Evolutionary conservation across 2,888 invertebrate genomes (phyloP).

Genomic region (Nasonia oneida): DNA sequence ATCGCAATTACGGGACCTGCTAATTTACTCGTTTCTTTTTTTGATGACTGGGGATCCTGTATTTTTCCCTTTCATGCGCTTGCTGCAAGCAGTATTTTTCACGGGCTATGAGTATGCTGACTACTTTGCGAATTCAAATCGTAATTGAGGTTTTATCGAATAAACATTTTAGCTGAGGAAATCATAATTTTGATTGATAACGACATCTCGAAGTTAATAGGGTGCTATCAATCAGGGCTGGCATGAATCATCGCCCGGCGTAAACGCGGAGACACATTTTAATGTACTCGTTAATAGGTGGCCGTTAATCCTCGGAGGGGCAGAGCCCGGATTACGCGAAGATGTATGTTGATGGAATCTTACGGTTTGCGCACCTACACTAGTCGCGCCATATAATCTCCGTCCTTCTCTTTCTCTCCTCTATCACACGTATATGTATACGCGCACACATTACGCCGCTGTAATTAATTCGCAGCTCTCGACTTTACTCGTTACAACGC

Average conservation of each 20-base stretch:
- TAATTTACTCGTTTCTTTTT: background rate
- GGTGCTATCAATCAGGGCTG: constrained; percentile 20
- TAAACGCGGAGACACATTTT: constrained; percentile 68
- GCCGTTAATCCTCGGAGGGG: constrained; percentile 68
- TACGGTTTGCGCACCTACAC: constrained; percentile 70
- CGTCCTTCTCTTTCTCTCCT: background rate
- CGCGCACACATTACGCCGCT: constrained; percentile 71
- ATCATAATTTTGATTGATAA: background rate
- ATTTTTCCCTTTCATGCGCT: no score
- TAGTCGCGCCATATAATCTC: constrained; percentile 69
- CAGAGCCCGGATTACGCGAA: constrained; percentile 72
- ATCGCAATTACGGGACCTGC: background rate
- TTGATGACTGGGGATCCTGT: background rate
- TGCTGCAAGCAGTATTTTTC: background rate
- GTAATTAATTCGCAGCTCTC: constrained; percentile 74
- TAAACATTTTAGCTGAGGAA: background rate
- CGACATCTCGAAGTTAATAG: background rate
- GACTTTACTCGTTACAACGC: constrained; percentile 49
- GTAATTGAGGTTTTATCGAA: background rate
- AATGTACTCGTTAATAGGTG: constrained; percentile 75
- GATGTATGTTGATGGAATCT: constrained; percentile 77
- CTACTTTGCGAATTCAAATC: background rate
- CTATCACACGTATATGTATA: background rate
- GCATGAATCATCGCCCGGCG: constrained; percentile 50
- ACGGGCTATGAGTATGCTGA: no score